Base-by-base conservation (phyloP, 2,888 invertebrate species). In the Dryococelus australis region DNA sequence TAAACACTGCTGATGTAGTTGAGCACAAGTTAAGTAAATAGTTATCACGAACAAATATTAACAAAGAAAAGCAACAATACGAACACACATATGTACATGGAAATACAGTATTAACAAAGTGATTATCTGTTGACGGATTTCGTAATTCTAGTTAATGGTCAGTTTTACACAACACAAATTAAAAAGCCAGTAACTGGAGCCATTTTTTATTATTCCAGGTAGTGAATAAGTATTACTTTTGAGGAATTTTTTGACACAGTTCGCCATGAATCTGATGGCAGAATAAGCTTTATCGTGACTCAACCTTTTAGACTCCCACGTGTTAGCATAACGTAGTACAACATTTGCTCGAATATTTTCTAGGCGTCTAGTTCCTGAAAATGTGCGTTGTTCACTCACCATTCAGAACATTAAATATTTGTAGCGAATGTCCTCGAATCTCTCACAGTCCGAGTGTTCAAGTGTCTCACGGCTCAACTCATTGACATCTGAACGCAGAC, bases 31-130 rank as follows among this genome's bases (percentile, higher is more conserved):
- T n/a, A n/a, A n/a, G n/a, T n/a, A 65, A 65, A 65, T 16, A 65
- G n/a, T 20, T 65, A 12, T 65, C 20, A 65, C 65, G 24, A 65
- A 65, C 65, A 65, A 65, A 20, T 20, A 65, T 65, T 65, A 65
- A 65, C 65, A 20, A 65, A 65, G n/a, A n/a, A 65, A 65, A 65
- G 20, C 65, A 65, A 65, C 65, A 65, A 65, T 65, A 65, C 65
- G 24, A 65, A 65, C 20, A 65, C 65, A 65, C 65, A 20, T 65
- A 65, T 65, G 24, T 65, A 65, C 65, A 65, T 65, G 65, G 16
- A 65, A 65, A 65, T 65, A 65, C 65, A 65, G 16, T 65, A 65
- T 65, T 65, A 65, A 65, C 65, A 65, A 65, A 65, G 65, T 16
- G 65, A 20, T 65, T 65, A 65, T 65, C 65, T 13, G 65, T 65